Base-by-base conservation (phyloP, 2,888 invertebrate genomes). In the Drosophila phalerata region DNA sequence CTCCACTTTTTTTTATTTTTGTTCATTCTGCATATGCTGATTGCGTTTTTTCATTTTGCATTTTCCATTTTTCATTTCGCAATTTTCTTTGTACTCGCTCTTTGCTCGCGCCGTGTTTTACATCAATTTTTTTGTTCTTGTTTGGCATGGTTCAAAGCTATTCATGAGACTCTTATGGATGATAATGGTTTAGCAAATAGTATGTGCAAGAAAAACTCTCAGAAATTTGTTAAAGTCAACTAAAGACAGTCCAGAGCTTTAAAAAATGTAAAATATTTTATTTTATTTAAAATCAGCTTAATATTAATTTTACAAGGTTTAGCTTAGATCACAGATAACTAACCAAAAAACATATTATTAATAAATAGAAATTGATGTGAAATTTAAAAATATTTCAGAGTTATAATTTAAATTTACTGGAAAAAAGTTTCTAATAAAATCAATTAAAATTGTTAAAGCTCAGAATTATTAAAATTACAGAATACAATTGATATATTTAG, bases 21-120 rank as follows among this genome's bases (percentile, higher is more conserved):
- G 30, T 22, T 32, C 15, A 3, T 32, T 72, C 63, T 65, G 73
- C 85, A 84, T 84, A 84, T 86, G 84, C 57, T 88, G 89, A 84
- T 84, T 88, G 87, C 84, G 75, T 77, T 81, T 88, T 77, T 69
- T 70, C 58, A 66, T 63, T 69, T 69, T 47, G 32, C 37, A 62
- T 63, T 68, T 62, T 49, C 37, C 58, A 63, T 69, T 69, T 63
- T 37, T 40, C 62, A 74, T 74, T 77, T 66, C 55, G 15, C 69
- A 60, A 52, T 64, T 52, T 62, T 58, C 74, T 57, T 60, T 73
- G 72, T 69, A 34, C 34, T 48, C 40, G 49, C 57, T 40, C 58
- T 77, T 70, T 56, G 53, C 63, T 28, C 55, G 42, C 51, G 56
- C 45, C 76, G 58, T 69, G 69, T 74, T 76, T 65, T 43, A 66